These are phyloP conservation scores for Arenaria interpres DNA, from an alignment of 2,113 vertebrate genomes.

Conservation along the genomic window DNA sequence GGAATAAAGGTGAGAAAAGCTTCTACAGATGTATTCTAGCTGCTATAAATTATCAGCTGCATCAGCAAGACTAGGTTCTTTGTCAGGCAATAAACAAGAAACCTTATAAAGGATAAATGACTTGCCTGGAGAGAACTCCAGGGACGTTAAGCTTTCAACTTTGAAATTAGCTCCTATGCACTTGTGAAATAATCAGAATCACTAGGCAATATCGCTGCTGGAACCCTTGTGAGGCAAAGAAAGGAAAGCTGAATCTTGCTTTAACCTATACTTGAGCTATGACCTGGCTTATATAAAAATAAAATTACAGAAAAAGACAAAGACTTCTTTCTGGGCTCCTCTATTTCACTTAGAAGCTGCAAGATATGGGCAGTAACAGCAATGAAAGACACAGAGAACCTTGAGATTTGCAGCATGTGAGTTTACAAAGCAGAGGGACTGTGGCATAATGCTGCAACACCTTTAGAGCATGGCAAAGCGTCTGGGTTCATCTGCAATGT, in stretches of 20 bases:
- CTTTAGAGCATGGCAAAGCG: background rate
- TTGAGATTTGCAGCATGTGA: background rate
- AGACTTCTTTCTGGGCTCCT: background rate
- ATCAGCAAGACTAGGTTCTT: background rate
- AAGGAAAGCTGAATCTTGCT: background rate
- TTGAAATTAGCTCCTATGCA: background rate
- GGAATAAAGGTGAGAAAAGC: background rate
- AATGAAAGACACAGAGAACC: background rate
- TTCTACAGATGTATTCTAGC: background rate
- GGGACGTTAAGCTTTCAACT: background rate
- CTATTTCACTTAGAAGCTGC: background rate
- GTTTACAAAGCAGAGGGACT: background rate
- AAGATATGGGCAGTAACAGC: background rate
- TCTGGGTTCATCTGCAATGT: accelerated
- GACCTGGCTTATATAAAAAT: background rate
- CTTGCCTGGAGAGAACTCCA: background rate
- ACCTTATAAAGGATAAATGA: background rate
- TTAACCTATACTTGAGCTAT: background rate
- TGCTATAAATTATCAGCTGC: background rate
- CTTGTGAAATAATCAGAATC: background rate
- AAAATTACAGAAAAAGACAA: background rate
- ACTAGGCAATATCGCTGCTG: background rate
- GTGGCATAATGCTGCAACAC: background rate
- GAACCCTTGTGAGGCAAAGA: background rate
- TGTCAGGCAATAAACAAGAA: conserved; percentile 19